Conservation (phyloP, 2,888 invertebrate genomes). For the Noctua janthe region DNA sequence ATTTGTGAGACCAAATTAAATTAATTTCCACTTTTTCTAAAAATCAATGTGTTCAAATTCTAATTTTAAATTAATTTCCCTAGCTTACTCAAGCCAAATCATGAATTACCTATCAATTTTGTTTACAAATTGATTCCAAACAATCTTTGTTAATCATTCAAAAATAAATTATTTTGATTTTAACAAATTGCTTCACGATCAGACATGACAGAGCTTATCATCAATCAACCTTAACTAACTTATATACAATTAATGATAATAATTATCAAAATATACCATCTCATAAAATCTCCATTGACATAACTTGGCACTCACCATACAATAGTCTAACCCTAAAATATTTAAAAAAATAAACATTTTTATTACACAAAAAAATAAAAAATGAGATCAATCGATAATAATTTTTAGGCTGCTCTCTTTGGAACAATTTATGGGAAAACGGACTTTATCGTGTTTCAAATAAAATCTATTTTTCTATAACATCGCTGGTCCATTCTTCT, state of each 20-base stretch:
- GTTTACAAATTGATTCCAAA: slow-evolving; percentile 31
- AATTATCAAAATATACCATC: slow-evolving; percentile 83
- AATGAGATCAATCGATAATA: slow-evolving; percentile 90
- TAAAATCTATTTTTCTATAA: slow-evolving; percentile 72
- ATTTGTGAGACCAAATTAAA: background rate
- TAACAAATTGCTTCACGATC: slow-evolving; percentile 55
- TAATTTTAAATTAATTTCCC: slow-evolving; percentile 25
- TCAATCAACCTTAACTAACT: slow-evolving; percentile 75
- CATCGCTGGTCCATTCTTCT: slow-evolving; percentile 78
- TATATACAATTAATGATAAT: slow-evolving; percentile 78
- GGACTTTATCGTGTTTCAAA: slow-evolving; percentile 75
- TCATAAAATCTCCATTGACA: slow-evolving; percentile 82
- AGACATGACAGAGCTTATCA: slow-evolving; percentile 72
- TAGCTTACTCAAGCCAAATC: slow-evolving; percentile 23
- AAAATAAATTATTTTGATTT: slow-evolving; percentile 33
- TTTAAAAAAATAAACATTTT: slow-evolving; percentile 87
- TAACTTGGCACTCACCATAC: slow-evolving; percentile 86
- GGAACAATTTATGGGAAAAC: slow-evolving; percentile 87
- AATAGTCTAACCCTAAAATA: slow-evolving; percentile 74
- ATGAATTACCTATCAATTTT: slow-evolving; percentile 23
- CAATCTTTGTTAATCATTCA: slow-evolving; percentile 24
- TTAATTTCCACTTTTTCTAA: background rate
- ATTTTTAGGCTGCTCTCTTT: slow-evolving; percentile 90
- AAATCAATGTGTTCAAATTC: slow-evolving; percentile 51
- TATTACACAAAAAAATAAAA: slow-evolving; percentile 84